Conservation (phyloP, 2,797 vertebrate genomes). For the Rhinogobio ventralis region DNA sequence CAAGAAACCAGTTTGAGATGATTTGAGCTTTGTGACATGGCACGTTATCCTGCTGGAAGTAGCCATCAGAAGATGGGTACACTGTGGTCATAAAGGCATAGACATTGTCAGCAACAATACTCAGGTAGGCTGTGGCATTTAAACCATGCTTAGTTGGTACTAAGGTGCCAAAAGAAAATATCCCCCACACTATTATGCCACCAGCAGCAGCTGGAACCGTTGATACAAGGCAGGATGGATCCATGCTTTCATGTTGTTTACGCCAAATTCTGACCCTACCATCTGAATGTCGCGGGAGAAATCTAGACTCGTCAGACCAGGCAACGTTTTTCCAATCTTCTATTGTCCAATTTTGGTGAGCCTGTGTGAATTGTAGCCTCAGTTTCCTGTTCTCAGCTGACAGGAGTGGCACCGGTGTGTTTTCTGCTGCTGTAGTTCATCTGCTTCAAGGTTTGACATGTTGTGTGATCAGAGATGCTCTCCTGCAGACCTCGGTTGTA, state of each 20-base stretch:
- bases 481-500: not conserved
- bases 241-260: constrained; percentile 54
- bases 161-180: not conserved
- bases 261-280: constrained; percentile 47
- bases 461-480: not conserved
- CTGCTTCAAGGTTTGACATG: not conserved
- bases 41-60: constrained; percentile 35
- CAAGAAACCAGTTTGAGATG: too few relatives aligned
- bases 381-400: not conserved
- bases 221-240: constrained; percentile 52
- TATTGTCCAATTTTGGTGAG: not conserved
- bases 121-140: not conserved
- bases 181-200: not conserved
- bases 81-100: constrained; percentile 46
- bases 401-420: not conserved
- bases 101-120: constrained; percentile 35
- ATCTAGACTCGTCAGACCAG: not conserved
- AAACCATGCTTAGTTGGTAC: not conserved
- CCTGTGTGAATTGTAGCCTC: not conserved
- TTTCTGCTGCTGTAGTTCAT: not conserved
- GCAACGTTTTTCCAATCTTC: not conserved
- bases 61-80: constrained; percentile 47
- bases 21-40: constrained; percentile 30
- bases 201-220: not conserved
- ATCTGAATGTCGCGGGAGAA: constrained; percentile 39